phyloP scores from a whole-genome alignment of 2,797 vertebrate species.

The Melanotaenia boesemani region DNA sequence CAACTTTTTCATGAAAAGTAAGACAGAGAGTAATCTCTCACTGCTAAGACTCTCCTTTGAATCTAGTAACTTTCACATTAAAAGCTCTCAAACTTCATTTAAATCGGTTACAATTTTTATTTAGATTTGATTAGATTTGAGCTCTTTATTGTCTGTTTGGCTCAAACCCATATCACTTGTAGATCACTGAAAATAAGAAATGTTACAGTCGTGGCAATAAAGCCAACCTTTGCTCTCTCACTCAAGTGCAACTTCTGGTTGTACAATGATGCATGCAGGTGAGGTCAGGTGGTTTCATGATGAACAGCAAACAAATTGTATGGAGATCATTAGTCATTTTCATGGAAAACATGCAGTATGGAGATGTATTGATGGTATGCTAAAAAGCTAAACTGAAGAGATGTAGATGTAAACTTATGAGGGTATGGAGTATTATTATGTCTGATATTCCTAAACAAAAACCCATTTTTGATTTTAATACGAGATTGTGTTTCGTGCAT shows the following conservation, averaged over 20 bases:
- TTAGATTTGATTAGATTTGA: background rate
- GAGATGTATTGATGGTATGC: slow-evolving; percentile 9
- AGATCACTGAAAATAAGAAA: background rate
- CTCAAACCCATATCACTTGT: background rate
- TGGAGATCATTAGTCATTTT: background rate
- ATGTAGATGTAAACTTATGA: background rate
- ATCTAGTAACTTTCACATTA: background rate
- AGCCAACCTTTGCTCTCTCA: background rate
- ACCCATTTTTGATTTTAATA: background rate
- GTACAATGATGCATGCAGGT: slow-evolving; percentile 3
- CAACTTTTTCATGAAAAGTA: background rate
- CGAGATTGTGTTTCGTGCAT: background rate
- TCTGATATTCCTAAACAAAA: slow-evolving; percentile 3
- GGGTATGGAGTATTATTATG: slow-evolving; percentile 32
- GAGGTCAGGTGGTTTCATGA: background rate
- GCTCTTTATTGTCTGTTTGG: background rate
- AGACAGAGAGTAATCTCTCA: background rate
- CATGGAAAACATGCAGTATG: slow-evolving; percentile 5
- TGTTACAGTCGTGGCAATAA: background rate
- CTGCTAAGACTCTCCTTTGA: background rate
- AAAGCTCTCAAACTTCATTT: background rate
- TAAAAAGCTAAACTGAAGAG: background rate
- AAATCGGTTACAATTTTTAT: too few species aligned
- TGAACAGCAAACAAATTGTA: background rate
- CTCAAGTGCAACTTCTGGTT: slow-evolving; percentile 21